These are phyloP conservation scores for Helogale parvula DNA, from an alignment of 2,113 vertebrate species.

Conservation along the genomic window DNA sequence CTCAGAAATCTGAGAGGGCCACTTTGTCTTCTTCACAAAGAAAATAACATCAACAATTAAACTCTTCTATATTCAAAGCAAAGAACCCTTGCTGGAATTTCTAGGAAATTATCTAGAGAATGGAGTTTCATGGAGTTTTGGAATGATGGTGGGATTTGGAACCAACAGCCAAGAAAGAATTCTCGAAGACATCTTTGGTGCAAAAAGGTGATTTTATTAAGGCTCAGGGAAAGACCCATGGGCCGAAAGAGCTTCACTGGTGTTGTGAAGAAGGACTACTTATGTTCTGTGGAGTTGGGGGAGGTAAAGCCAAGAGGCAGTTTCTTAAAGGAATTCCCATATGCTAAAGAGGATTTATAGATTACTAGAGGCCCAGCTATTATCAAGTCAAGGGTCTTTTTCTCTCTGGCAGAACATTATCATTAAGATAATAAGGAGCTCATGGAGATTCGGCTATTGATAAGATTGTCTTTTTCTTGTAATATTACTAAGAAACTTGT, in stretches of 20 bases:
- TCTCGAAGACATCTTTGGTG: not conserved
- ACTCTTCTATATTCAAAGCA: not conserved
- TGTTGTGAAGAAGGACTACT: not conserved
- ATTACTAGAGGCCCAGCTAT: not conserved
- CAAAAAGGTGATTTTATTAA: not conserved
- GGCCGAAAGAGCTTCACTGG: not conserved
- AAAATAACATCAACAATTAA: not conserved
- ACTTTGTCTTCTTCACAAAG: not conserved
- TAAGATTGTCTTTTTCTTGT: too few relatives aligned
- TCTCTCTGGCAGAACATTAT: too few relatives aligned
- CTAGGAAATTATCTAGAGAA: too few relatives aligned
- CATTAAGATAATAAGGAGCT: too few relatives aligned
- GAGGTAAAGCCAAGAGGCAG: not conserved
- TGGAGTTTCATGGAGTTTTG: not conserved
- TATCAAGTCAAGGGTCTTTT: not conserved
- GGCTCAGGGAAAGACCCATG: not conserved
- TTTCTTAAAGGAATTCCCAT: not conserved
- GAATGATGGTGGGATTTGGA: not conserved
- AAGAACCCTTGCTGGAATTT: not conserved
- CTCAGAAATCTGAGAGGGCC: not conserved
- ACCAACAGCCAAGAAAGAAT: not conserved
- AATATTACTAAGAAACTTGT: too few relatives aligned
- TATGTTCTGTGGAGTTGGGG: not conserved
- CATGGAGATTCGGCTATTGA: too few relatives aligned
- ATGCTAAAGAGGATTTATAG: not conserved